Percentiles rank a stretch among this genome's conserved stretches.
Evolutionary conservation across 2,797 vertebrate species (phyloP).

Genomic region (Gorsachius magnificus): DNA sequence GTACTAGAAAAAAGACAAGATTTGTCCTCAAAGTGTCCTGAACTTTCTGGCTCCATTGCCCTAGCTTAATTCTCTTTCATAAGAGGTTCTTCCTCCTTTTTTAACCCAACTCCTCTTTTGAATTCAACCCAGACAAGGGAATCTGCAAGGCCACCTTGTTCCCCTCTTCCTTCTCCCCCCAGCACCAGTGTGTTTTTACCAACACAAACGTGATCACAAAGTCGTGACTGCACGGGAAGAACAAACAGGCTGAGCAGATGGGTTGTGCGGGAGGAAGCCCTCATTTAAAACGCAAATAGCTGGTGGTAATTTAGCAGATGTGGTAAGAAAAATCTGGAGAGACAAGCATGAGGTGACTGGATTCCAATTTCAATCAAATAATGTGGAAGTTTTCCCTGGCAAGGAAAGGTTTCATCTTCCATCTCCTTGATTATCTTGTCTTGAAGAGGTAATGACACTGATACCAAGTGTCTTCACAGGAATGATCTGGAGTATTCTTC

Average conservation of each 20-base stretch:
- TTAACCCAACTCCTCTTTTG: not conserved
- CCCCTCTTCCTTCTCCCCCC: not conserved
- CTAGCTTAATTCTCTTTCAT: not conserved
- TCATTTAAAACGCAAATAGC: conserved; percentile 65
- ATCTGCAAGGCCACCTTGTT: not conserved
- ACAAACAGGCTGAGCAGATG: conserved; percentile 75
- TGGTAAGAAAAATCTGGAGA: conserved; percentile 38
- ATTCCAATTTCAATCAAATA: conserved; percentile 25
- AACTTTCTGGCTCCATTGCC: not conserved
- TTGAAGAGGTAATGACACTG: not conserved
- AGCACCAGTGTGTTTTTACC: not conserved
- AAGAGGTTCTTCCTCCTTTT: not conserved
- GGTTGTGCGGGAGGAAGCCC: conserved; percentile 56
- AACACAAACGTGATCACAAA: not conserved
- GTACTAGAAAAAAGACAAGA: not conserved
- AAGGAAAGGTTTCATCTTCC: not conserved
- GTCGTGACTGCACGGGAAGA: conserved; percentile 70
- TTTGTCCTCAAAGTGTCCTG: not conserved
- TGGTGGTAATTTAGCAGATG: conserved; percentile 64
- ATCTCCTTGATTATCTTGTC: conserved; percentile 20
- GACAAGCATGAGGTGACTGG: not conserved
- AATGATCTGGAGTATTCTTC: not conserved
- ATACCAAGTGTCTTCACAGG: not conserved
- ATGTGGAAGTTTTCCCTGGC: not conserved
- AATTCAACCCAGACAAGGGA: not conserved